These are phyloP conservation scores for Fragum sueziense DNA, from an alignment of 2,888 invertebrate species.

Conservation along the genomic window DNA sequence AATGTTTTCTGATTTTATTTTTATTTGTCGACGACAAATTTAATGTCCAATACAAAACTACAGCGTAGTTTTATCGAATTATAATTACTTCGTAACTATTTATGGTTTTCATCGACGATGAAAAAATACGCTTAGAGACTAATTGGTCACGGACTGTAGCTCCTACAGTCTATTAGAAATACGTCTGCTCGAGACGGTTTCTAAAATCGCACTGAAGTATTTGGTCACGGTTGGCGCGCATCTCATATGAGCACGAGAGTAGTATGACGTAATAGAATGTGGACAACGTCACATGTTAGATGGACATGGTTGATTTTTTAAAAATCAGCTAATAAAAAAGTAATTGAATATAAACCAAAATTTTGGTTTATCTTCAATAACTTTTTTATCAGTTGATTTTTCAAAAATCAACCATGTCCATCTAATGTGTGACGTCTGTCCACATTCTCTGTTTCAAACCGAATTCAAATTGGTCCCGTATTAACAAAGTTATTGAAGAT, in stretches of 20 bases:
- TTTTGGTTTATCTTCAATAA: too few relatives aligned
- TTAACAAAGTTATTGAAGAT: too few relatives aligned
- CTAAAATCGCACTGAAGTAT: slow-evolving; percentile 9
- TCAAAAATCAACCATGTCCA: too few relatives aligned
- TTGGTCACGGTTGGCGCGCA: slow-evolving; percentile 7
- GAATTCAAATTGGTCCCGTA: too few relatives aligned
- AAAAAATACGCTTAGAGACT: not conserved
- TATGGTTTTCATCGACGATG: not conserved
- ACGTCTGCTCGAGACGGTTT: slow-evolving; percentile 12
- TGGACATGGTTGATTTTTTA: too few relatives aligned
- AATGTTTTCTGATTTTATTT: not conserved
- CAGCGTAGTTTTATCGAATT: not conserved
- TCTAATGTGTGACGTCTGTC: too few relatives aligned
- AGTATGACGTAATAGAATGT: slow-evolving; percentile 18
- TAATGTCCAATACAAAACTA: not conserved
- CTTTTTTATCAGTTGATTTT: too few relatives aligned
- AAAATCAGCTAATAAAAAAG: too few relatives aligned
- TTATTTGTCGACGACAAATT: not conserved
- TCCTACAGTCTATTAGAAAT: slow-evolving; percentile 10
- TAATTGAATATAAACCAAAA: too few relatives aligned
- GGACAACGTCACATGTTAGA: too few relatives aligned
- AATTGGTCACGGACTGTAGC: not conserved
- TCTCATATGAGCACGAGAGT: not conserved
- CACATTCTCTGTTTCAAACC: too few relatives aligned
- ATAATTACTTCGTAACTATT: not conserved